Evolutionary conservation across 1,140 invertebrate species (phyloP).

Genomic region (Brachionus sp.): DNA sequence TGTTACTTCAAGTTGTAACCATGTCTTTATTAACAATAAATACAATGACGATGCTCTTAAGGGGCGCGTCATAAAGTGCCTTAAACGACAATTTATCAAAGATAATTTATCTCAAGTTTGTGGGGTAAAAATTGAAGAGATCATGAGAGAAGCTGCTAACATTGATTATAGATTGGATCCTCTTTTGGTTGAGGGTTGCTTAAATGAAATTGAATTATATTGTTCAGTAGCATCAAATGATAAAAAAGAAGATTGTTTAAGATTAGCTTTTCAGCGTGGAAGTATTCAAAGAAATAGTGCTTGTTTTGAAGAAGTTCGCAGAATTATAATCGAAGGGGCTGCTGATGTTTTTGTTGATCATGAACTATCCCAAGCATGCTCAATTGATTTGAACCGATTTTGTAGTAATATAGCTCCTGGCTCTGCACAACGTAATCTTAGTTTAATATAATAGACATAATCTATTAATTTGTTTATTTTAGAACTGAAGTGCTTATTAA

Average conservation of each 20-base stretch:
- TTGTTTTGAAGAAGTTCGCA: slow-evolving; percentile 63
- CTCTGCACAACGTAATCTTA: slow-evolving; percentile 56
- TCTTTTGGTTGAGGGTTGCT: slow-evolving; percentile 11
- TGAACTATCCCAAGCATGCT: slow-evolving; percentile 61
- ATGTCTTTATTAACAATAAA: slow-evolving; percentile 55
- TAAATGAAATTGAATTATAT: slow-evolving; percentile 5
- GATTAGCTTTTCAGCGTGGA: slow-evolving; percentile 9
- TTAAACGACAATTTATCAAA: slow-evolving; percentile 55
- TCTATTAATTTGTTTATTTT: not conserved
- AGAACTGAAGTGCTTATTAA: slow-evolving; percentile 34
- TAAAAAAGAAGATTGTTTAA: slow-evolving; percentile 39
- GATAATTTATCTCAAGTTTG: not conserved
- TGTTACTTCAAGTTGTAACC: slow-evolving; percentile 68
- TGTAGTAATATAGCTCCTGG: slow-evolving; percentile 78
- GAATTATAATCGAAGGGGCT: slow-evolving; percentile 63
- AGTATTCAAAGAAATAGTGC: not conserved
- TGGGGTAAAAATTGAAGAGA: slow-evolving; percentile 13
- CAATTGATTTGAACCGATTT: slow-evolving; percentile 69
- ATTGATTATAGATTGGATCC: slow-evolving; percentile 40
- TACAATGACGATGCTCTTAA: slow-evolving; percentile 52
- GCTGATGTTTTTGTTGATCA: slow-evolving; percentile 66
- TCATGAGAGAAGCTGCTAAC: slow-evolving; percentile 42
- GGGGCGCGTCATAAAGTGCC: slow-evolving; percentile 56
- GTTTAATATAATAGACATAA: not conserved
- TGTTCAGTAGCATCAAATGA: slow-evolving; percentile 12